Evolutionary conservation across 1,140 invertebrate species (phyloP).

Genomic region (Temnothorax longispinosus): DNA sequence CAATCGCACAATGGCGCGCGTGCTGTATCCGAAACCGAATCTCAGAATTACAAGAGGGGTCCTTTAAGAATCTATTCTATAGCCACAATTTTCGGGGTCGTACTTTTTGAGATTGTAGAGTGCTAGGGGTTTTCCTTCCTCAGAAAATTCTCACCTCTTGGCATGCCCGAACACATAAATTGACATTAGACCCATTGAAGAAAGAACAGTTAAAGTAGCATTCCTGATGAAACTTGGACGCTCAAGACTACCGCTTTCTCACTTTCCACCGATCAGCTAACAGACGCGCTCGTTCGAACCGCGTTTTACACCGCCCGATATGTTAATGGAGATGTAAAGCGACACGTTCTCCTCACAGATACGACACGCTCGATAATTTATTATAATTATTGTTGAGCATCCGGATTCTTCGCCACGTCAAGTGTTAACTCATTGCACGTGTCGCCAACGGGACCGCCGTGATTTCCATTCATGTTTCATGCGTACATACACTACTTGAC

Average conservation of each 20-base stretch:
- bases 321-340: constrained; percentile 50
- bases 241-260: neutral
- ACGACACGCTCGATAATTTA: constrained; percentile 28
- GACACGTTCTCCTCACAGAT: neutral
- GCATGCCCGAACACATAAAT: neutral
- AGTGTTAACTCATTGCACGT: constrained; percentile 62
- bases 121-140: neutral
- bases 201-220: neutral
- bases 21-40: neutral
- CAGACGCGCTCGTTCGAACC: neutral
- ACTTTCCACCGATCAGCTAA: neutral
- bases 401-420: constrained; percentile 28
- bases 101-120: neutral
- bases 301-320: constrained; percentile 28
- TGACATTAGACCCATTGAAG: neutral
- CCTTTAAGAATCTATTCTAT: neutral
- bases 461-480: constrained; percentile 74
- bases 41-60: neutral
- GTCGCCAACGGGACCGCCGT: constrained; percentile 61
- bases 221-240: constrained; percentile 16
- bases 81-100: neutral
- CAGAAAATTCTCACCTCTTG: neutral
- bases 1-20: constrained; percentile 3
- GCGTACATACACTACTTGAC: constrained; percentile 55
- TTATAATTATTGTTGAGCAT: constrained; percentile 56